Base-by-base conservation (phyloP, 2,888 invertebrate genomes). In the Drosophila mayaguana region DNA sequence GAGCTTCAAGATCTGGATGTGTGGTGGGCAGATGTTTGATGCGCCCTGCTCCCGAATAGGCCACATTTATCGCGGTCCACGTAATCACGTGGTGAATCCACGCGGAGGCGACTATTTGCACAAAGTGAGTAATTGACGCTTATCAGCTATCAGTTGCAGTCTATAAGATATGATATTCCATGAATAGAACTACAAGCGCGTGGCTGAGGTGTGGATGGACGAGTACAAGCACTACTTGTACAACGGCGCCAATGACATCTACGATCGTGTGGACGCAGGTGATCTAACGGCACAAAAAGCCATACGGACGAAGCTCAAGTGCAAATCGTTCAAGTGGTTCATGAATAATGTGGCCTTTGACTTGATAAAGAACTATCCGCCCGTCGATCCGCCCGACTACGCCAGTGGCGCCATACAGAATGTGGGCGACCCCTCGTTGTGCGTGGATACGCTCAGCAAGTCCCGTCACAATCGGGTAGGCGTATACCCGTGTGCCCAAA, bases 201-300 rank as follows among this genome's bases (percentile, higher is more conserved):
- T 98, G 0, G 98, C 98, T 0, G 98, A 98, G 89, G 98, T 99
- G 5, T 99, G 99, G 99, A 99, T 99, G 99, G 99, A 99, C 91
- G 99, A 99, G 90, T 99, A 98, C 92, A 97, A 97, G 6, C 95
- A 98, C 81, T 96, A 95, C 91, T 92, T 99, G 75, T 99, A 98
- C 93, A 93, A 94, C 73, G 94, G 97, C 6, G 94, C 96, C 11
- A 96, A 98, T 0, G 92, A 92, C 6, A 95, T 96, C 90, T 97
- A 97, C 90, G 94, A 95, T 22, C 90, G 92, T 1, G 94, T 98
- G 14, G 95, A 97, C 92, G 94, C 97, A 0, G 98, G 99, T 0
- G 97, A 99, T 93, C 91, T 99, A 54, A 94, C 95, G 0, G 94
- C 95, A 72, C 98, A 98, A 93, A 95, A 94, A 77, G 96, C 95